phyloP scores from a whole-genome alignment of 2,113 vertebrate species.

The Scomber scombrus region DNA sequence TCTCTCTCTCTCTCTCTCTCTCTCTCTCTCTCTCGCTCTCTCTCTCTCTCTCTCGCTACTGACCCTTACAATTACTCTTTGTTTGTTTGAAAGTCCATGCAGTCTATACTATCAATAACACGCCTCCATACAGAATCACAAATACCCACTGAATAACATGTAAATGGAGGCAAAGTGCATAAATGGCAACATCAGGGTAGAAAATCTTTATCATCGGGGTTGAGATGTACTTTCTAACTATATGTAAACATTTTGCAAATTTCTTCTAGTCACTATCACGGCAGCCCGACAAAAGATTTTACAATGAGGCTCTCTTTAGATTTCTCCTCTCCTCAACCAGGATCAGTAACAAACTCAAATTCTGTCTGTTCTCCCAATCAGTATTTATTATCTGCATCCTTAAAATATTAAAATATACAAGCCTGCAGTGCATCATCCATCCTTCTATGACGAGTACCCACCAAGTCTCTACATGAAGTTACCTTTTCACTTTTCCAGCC shows the following conservation, averaged over 20 bases:
- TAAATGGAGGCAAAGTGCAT: neutral
- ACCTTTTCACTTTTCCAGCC: neutral
- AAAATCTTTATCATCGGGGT: slow-evolving; percentile 40
- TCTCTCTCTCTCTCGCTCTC: neutral
- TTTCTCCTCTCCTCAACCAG: neutral
- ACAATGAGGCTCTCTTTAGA: neutral
- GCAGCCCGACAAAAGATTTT: slow-evolving; percentile 8
- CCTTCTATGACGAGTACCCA: neutral
- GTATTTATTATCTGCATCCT: neutral
- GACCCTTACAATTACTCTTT: slow-evolving; percentile 36
- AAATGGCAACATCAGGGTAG: neutral
- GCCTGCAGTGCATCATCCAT: neutral
- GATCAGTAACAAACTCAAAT: neutral
- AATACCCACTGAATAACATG: neutral
- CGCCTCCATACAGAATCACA: slow-evolving; percentile 24
- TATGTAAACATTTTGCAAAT: neutral
- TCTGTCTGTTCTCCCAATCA: neutral
- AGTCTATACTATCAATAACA: slow-evolving; percentile 2
- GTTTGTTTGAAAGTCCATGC: slow-evolving; percentile 19
- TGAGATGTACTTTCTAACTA: slow-evolving; percentile 12
- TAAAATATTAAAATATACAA: neutral
- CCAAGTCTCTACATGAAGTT: neutral
- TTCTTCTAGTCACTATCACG: no score
- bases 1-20: neutral
- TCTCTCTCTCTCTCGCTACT: neutral